Evolutionary conservation across 2,113 vertebrate genomes (phyloP).

Genomic region (Phaethornis superciliosus): DNA sequence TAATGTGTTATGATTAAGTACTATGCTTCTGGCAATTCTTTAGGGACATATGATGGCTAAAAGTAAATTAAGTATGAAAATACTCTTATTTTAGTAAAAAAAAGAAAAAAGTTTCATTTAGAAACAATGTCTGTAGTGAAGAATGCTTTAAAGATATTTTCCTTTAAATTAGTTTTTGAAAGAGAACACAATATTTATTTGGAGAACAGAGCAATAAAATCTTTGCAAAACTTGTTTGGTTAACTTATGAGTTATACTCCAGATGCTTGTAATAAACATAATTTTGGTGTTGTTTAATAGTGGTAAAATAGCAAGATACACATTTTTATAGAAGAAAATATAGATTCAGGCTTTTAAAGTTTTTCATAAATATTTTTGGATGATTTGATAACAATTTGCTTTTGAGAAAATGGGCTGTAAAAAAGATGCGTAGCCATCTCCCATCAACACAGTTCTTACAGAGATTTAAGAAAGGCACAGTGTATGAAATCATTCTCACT

Average conservation of each 20-base stretch:
- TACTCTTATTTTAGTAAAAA: not conserved
- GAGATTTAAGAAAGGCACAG: not conserved
- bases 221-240: not conserved
- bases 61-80: constrained; percentile 28
- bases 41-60: not conserved
- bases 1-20: constrained; percentile 29
- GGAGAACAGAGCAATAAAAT: not conserved
- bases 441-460: fast-evolving
- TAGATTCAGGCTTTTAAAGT: not conserved
- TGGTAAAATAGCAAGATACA: not conserved
- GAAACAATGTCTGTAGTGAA: not conserved
- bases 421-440: not conserved
- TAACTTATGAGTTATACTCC: not conserved
- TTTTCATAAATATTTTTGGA: not conserved
- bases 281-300: not conserved
- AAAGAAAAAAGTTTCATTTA: not conserved
- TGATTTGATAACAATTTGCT: not conserved
- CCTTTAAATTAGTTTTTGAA: constrained; percentile 7
- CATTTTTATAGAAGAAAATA: not conserved
- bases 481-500: not conserved
- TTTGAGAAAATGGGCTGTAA: not conserved
- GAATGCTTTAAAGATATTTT: not conserved
- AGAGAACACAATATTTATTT: not conserved
- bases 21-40: constrained; percentile 16
- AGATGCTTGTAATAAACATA: not conserved